phyloP scores from a whole-genome alignment of 2,888 invertebrate species.

The Cynaeus angustus region DNA sequence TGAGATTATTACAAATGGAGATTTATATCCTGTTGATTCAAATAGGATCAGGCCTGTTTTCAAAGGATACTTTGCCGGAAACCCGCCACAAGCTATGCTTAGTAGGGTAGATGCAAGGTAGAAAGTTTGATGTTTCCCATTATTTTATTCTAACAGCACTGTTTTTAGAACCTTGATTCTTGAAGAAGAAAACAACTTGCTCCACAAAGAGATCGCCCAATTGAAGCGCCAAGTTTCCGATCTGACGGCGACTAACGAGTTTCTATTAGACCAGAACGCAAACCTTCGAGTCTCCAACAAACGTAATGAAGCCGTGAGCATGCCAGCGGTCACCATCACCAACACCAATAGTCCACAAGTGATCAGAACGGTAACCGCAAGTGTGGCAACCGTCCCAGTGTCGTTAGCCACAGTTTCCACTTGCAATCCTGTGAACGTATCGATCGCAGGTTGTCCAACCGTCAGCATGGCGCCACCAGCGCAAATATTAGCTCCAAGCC shows the following conservation, averaged over 20 bases:
- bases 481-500: constrained; percentile 71
- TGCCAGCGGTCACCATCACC: constrained; percentile 77
- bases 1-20: constrained; percentile 54
- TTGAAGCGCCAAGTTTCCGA: constrained; percentile 82
- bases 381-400: constrained; percentile 77
- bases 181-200: constrained; percentile 80
- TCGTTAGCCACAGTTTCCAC: constrained; percentile 77
- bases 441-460: constrained; percentile 75
- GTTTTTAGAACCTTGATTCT: constrained; percentile 71
- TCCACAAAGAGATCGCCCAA: constrained; percentile 81
- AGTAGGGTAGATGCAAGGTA: constrained; percentile 67
- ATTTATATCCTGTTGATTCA: constrained; percentile 55
- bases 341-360: constrained; percentile 71
- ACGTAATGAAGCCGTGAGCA: constrained; percentile 74
- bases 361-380: constrained; percentile 75
- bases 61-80: constrained; percentile 69
- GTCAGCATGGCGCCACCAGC: constrained; percentile 77
- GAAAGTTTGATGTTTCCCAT: constrained; percentile 7
- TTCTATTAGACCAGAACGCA: constrained; percentile 85
- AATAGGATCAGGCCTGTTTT: constrained; percentile 59
- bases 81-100: constrained; percentile 67
- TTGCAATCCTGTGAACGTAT: constrained; percentile 72
- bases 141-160: not conserved
- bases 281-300: constrained; percentile 78
- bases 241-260: constrained; percentile 85